Conservation (phyloP, 1,140 invertebrate genomes). For the Zelostemma sp. region DNA sequence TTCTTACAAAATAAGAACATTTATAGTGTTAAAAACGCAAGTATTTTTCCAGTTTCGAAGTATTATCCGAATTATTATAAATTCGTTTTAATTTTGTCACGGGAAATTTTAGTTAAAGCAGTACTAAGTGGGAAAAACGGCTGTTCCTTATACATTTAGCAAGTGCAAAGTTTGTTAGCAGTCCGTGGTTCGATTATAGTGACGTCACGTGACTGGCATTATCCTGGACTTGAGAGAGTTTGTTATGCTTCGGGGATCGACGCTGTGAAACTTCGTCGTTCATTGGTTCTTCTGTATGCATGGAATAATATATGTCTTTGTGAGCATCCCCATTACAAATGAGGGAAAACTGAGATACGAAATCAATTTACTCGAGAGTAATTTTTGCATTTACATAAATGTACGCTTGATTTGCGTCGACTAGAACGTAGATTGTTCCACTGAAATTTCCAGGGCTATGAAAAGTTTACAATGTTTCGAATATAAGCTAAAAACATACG, state of each 20-base stretch:
- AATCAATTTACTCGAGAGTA: slow-evolving; percentile 38
- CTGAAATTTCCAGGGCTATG: no score
- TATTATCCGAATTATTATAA: no score
- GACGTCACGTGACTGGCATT: slow-evolving; percentile 46
- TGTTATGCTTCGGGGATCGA: slow-evolving; percentile 40
- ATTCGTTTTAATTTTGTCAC: neutral
- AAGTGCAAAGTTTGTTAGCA: slow-evolving; percentile 42
- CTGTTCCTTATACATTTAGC: neutral
- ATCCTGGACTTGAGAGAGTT: slow-evolving; percentile 27
- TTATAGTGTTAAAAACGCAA: no score
- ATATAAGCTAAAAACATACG: no score
- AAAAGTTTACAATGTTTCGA: no score
- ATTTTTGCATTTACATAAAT: no score
- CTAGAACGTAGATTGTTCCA: no score
- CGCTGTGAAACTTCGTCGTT: slow-evolving; percentile 36
- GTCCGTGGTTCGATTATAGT: slow-evolving; percentile 42
- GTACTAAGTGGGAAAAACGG: no score
- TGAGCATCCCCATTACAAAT: slow-evolving; percentile 31
- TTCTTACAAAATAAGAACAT: no score
- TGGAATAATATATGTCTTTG: slow-evolving; percentile 25
- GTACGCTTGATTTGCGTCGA: no score
- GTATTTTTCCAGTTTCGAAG: no score
- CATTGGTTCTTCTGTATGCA: slow-evolving; percentile 28
- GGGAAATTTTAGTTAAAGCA: no score
- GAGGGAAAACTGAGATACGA: slow-evolving; percentile 36